Conservation (phyloP, 2,113 vertebrate species). For the Phaethornis superciliosus region DNA sequence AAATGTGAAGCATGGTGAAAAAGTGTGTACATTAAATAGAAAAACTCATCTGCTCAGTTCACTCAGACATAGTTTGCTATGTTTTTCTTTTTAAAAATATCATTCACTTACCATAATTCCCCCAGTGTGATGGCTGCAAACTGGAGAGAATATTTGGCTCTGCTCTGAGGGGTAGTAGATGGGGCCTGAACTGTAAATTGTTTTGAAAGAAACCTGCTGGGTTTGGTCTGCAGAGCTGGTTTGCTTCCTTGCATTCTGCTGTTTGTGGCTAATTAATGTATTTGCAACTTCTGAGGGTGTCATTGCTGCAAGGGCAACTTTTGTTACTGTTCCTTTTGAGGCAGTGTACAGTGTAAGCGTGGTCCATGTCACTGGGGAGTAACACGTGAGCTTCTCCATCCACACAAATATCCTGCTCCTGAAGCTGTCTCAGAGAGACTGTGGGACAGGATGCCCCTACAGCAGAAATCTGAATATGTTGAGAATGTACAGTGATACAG, state of each 20-base stretch:
- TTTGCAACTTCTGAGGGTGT: neutral
- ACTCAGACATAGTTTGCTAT: neutral
- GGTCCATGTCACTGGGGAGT: neutral
- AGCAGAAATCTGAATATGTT: neutral
- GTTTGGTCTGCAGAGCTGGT: neutral
- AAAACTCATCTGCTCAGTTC: neutral
- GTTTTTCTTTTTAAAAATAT: neutral
- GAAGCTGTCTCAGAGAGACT: neutral
- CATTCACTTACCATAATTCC: neutral
- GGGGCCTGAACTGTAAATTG: neutral
- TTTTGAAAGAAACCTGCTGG: neutral
- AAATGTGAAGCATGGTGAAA: neutral
- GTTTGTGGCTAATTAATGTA: neutral
- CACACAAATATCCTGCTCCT: neutral
- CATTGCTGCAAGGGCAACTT: neutral
- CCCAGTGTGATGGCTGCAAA: neutral
- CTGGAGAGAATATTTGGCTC: neutral
- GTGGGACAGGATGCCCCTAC: neutral
- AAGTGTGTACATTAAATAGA: neutral
- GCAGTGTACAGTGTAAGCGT: neutral
- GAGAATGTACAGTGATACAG: neutral
- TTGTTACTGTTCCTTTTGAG: neutral
- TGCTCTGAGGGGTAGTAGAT: neutral
- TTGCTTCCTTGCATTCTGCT: neutral
- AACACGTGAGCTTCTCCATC: neutral